Conservation (phyloP, 2,888 invertebrate genomes). For the Charanyca ferruginea region DNA sequence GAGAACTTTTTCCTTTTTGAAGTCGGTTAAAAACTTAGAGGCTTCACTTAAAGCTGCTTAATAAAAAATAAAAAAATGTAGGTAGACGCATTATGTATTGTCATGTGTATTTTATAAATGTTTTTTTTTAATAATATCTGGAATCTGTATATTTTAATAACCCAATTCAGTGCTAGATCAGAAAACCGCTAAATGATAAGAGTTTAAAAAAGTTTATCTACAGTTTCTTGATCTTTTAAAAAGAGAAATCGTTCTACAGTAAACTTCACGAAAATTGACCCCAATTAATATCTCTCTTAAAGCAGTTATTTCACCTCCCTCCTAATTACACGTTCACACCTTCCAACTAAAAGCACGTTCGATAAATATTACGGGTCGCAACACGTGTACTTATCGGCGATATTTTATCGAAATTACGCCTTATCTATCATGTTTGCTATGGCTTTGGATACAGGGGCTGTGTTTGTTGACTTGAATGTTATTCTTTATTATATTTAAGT, state of each 20-base stretch:
- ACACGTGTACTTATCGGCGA: slow-evolving; percentile 45
- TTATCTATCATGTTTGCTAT: slow-evolving; percentile 28
- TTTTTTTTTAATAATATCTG: too few relatives aligned
- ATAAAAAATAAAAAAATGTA: too few relatives aligned
- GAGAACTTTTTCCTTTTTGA: too few relatives aligned
- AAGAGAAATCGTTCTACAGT: neutral
- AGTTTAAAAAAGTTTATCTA: neutral
- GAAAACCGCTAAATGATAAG: neutral
- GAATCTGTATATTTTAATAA: too few relatives aligned
- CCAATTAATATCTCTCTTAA: slow-evolving; percentile 23
- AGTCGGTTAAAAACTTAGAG: too few relatives aligned
- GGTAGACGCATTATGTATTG: too few relatives aligned
- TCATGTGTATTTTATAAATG: too few relatives aligned
- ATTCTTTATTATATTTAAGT: slow-evolving; percentile 1
- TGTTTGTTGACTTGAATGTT: slow-evolving; percentile 25
- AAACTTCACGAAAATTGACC: slow-evolving; percentile 12
- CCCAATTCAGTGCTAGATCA: neutral
- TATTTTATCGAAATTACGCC: slow-evolving; percentile 51
- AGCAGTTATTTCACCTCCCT: slow-evolving; percentile 13
- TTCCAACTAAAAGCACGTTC: slow-evolving; percentile 30
- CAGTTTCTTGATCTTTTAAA: neutral
- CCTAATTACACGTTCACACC: slow-evolving; percentile 38
- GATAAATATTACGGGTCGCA: slow-evolving; percentile 26
- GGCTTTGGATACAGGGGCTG: neutral
- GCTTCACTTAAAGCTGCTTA: too few relatives aligned